A percentile compares a stretch with the other conserved stretches of the same genome.
phyloP scores from a whole-genome alignment of 1,140 invertebrate species.

The Drosophila kikkawai region DNA sequence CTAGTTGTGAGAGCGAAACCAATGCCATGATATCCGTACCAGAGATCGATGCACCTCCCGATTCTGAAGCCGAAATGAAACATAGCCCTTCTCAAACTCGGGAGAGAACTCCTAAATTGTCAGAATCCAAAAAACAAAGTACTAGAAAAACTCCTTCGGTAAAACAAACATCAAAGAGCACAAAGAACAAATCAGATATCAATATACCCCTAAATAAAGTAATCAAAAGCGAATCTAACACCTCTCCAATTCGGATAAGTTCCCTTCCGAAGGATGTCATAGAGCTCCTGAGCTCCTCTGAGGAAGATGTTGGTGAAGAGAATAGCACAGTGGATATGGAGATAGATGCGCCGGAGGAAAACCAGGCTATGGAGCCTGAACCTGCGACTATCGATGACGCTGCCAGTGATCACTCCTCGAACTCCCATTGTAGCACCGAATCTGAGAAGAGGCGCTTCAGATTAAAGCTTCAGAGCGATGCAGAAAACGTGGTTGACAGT shows the following conservation, averaged over 20 bases:
- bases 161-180: not conserved
- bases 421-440: conserved; percentile 30
- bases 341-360: conserved; percentile 8
- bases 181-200: not conserved
- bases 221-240: conserved; percentile 9
- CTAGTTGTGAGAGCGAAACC: not conserved
- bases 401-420: conserved; percentile 33
- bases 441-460: conserved; percentile 43
- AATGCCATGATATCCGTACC: not conserved
- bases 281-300: conserved; percentile 58
- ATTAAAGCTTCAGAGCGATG: conserved; percentile 51
- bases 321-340: conserved; percentile 14
- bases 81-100: not conserved
- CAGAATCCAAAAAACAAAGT: not conserved
- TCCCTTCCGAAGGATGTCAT: conserved; percentile 8
- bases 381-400: not conserved
- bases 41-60: not conserved
- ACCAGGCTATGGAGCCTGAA: not conserved
- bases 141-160: not conserved
- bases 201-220: not conserved
- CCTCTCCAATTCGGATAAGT: conserved; percentile 3
- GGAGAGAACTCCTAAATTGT: not conserved
- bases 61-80: conserved; percentile 3
- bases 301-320: conserved; percentile 8
- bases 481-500: conserved; percentile 62